Evolutionary conservation across 2,797 vertebrate genomes (phyloP).

Genomic region (Sebastolobus altivelis): DNA sequence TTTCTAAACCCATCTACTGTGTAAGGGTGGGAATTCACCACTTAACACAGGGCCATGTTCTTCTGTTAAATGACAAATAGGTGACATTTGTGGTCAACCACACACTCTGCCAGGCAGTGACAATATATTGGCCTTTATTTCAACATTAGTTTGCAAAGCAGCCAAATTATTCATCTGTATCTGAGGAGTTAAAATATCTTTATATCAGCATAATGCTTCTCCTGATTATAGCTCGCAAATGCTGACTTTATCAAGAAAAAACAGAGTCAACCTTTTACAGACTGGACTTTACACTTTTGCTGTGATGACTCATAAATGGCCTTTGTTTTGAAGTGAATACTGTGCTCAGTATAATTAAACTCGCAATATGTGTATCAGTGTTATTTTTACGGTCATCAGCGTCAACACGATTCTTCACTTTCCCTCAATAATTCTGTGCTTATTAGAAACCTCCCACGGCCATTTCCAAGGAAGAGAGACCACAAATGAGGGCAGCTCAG

Average conservation of each 20-base stretch:
- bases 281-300: constrained; percentile 42
- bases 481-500: constrained; percentile 26
- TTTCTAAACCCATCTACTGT: neutral
- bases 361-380: neutral
- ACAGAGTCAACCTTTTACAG: constrained; percentile 10
- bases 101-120: neutral
- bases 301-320: constrained; percentile 36
- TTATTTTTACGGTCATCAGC: constrained; percentile 30
- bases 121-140: neutral
- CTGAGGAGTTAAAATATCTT: neutral
- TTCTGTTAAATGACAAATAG: neutral
- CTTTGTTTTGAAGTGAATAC: constrained; percentile 32
- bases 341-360: neutral
- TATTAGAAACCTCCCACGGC: constrained; percentile 63
- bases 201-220: neutral
- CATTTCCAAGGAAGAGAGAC: constrained; percentile 51
- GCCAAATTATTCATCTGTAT: neutral
- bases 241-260: neutral
- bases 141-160: neutral
- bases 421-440: constrained; percentile 11
- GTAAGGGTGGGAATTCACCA: constrained; percentile 15
- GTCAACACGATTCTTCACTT: constrained; percentile 11
- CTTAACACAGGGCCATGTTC: neutral
- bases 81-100: constrained; percentile 6
- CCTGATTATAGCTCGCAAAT: neutral